These are phyloP conservation scores for Microctonus hyperodae DNA, from an alignment of 2,888 invertebrate genomes.

Conservation along the genomic window DNA sequence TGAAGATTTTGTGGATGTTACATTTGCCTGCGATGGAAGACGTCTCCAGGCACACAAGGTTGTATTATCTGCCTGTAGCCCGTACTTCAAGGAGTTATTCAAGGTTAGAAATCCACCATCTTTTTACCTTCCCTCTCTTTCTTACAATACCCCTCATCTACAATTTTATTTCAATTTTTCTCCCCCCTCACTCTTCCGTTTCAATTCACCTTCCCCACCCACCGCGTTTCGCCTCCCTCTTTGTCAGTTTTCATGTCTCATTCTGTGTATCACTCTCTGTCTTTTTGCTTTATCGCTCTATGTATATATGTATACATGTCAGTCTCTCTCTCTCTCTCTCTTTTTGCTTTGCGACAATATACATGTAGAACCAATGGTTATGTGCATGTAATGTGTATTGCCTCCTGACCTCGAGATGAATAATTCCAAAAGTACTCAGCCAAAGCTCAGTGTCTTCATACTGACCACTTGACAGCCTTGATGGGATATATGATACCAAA, in stretches of 20 bases:
- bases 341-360: conserved; percentile 24
- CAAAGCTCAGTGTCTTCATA: conserved; percentile 1
- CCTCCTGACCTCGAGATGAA: conserved; percentile 40
- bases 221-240: conserved; percentile 20
- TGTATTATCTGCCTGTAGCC: conserved; percentile 85
- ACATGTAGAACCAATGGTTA: conserved; percentile 26
- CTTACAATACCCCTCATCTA: conserved; percentile 5
- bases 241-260: conserved; percentile 23
- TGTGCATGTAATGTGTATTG: conserved; percentile 33
- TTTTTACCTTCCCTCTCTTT: not conserved
- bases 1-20: conserved; percentile 89
- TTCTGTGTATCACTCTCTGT: conserved; percentile 31
- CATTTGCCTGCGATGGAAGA: conserved; percentile 85
- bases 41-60: conserved; percentile 86
- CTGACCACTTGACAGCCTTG: not conserved
- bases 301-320: conserved; percentile 21
- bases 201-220: conserved; percentile 24
- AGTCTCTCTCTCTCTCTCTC: conserved; percentile 12
- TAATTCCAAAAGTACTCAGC: conserved; percentile 41
- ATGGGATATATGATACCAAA: not conserved
- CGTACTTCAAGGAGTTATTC: conserved; percentile 86
- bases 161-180: conserved; percentile 16
- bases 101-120: conserved; percentile 69
- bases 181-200: conserved; percentile 15
- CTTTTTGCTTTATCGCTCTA: conserved; percentile 22